Percentiles rank a stretch among this genome's conserved stretches.
Conservation (phyloP, 2,113 vertebrate genomes). For the Xiphorhynchus elegans region DNA sequence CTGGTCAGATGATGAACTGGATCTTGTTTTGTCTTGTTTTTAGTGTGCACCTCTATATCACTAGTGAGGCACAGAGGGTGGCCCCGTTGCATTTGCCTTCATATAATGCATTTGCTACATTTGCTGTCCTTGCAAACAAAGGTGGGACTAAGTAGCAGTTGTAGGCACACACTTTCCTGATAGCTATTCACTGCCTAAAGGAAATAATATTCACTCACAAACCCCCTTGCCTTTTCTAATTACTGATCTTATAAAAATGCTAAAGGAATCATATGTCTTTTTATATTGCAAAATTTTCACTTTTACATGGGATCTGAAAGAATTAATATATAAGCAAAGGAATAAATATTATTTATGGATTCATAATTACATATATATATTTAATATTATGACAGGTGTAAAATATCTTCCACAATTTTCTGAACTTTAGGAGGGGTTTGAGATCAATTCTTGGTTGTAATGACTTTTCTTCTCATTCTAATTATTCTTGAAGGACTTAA, state of each 20-base stretch:
- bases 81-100: background rate
- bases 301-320: background rate
- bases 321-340: background rate
- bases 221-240: background rate
- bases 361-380: background rate
- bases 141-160: background rate
- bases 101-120: fast-evolving
- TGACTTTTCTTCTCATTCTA: background rate
- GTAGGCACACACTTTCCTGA: fast-evolving
- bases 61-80: background rate
- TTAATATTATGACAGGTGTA: background rate
- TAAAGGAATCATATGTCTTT: background rate
- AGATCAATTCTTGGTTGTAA: background rate
- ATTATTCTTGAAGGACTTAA: background rate
- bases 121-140: background rate
- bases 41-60: background rate
- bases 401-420: background rate
- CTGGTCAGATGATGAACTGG: background rate
- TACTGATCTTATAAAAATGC: background rate
- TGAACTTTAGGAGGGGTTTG: background rate
- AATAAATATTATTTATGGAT: background rate
- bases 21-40: background rate
- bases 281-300: background rate
- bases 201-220: background rate
- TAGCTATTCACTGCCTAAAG: background rate